Base-by-base conservation (phyloP, 2,888 invertebrate species). In the Lamellibrachia columna region DNA sequence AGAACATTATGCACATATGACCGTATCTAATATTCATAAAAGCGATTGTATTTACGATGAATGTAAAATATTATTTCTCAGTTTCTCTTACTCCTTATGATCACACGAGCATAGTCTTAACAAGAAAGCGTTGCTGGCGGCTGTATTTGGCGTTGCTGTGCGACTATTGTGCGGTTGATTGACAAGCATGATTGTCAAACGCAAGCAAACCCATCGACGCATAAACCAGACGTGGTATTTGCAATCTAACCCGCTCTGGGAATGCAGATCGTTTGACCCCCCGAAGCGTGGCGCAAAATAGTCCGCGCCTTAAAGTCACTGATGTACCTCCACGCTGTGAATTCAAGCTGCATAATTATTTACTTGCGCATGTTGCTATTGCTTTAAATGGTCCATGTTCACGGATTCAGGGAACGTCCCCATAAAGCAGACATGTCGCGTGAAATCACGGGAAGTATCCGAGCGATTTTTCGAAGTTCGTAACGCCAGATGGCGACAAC, bases 401-500 rank as follows among this genome's bases (percentile, higher is more conserved):
- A 22, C 53, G 6, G 40, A 53, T 55, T n/a, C 22, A 15, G 52
- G 52, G 28, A 60, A 28, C 55, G n/a, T 75, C 75, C 75, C 22
- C 75, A 6, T 75, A 15, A 75, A 75, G 75, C 75, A 1, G n/a
- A 75, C 6, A 22, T 75, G 75, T 75, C 75, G 75, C 75, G 75
- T 15, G 9, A 55, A 75, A 55, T 93, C 53, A 94, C 11, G 94
- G 94, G 53, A 94, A 94, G 55, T 94, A 94, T 15, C 94, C 94
- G 90, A 94, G 91, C 53, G 94, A 93, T 53, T 92, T 93, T 92
- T 94, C 94, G 92, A 94, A 93, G 92, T 94, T 94, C 28, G 93
- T 94, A 52, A 93, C 91, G 52, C 92, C 92, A 4, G 93, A 93
- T 28, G 92, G 90, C 93, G 93, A 75, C 52, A 93, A 93, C 9